These are phyloP conservation scores for Acrobasis repandana DNA, from an alignment of 2,888 invertebrate genomes.

Conservation along the genomic window DNA sequence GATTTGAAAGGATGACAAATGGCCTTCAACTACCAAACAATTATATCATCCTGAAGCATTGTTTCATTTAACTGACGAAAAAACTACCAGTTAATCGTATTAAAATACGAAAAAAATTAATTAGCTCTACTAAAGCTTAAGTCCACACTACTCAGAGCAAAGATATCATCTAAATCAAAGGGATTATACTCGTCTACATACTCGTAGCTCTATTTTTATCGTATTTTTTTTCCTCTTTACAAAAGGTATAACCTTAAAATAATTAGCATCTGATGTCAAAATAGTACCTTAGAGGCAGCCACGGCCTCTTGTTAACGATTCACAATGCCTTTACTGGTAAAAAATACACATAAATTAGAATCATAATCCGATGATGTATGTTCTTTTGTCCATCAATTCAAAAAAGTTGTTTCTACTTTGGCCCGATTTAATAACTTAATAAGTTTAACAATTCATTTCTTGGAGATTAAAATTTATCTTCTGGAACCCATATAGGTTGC, in stretches of 20 bases:
- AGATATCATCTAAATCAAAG: slow-evolving; percentile 51
- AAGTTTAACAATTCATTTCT: slow-evolving; percentile 63
- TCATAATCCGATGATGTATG: slow-evolving; percentile 76
- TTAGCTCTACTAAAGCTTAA: slow-evolving; percentile 45
- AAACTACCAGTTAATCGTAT: slow-evolving; percentile 38
- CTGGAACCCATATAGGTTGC: slow-evolving; percentile 37
- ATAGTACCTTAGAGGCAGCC: slow-evolving; percentile 60
- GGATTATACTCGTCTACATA: slow-evolving; percentile 54
- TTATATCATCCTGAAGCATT: background rate
- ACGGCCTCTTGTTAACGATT: slow-evolving; percentile 65
- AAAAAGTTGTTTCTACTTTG: slow-evolving; percentile 56
- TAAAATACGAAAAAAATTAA: slow-evolving; percentile 43
- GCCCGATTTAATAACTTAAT: slow-evolving; percentile 68
- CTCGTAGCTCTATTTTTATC: slow-evolving; percentile 50
- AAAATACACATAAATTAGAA: slow-evolving; percentile 71
- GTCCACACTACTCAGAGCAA: slow-evolving; percentile 33
- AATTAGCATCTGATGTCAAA: slow-evolving; percentile 78
- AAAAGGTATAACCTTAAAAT: slow-evolving; percentile 72
- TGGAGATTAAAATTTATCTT: slow-evolving; percentile 50
- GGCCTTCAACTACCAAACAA: background rate
- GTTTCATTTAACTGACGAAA: slow-evolving; percentile 5
- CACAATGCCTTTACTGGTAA: slow-evolving; percentile 63
- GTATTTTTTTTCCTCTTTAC: slow-evolving; percentile 49
- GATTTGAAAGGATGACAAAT: background rate
- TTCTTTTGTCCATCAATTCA: slow-evolving; percentile 55